These are phyloP conservation scores for Achatina immaculata DNA, from an alignment of 1,140 invertebrate genomes.

Conservation along the genomic window DNA sequence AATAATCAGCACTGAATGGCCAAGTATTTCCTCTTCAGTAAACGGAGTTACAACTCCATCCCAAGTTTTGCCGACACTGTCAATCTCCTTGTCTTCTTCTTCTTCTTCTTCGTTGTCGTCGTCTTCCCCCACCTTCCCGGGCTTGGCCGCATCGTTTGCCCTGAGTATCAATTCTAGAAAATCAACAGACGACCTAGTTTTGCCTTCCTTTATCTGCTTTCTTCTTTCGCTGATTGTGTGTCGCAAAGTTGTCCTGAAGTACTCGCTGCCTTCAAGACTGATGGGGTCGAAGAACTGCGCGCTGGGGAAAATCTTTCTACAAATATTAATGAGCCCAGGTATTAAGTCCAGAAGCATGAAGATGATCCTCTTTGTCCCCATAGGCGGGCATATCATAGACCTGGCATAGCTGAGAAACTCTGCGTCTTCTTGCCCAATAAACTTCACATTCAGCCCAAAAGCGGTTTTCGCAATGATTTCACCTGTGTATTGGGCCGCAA, in stretches of 20 bases:
- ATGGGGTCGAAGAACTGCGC: slow-evolving; percentile 10
- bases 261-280: background rate
- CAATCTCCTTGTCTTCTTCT: background rate
- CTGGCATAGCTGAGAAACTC: slow-evolving; percentile 11
- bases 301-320: background rate
- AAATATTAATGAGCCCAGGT: background rate
- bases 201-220: background rate
- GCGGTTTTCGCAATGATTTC: slow-evolving; percentile 29
- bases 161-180: slow-evolving; percentile 16
- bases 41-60: background rate
- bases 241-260: background rate
- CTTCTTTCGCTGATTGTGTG: background rate
- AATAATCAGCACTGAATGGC: slow-evolving; percentile 79
- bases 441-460: slow-evolving; percentile 14
- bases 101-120: background rate
- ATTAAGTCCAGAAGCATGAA: background rate
- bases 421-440: background rate
- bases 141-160: slow-evolving; percentile 9
- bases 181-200: background rate
- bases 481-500: background rate
- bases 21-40: slow-evolving; percentile 76
- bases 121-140: background rate
- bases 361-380: background rate
- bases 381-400: background rate
- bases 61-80: background rate